Evolutionary conservation across 1,140 invertebrate genomes (phyloP), one percentile per base, ranked within the genome.

Genomic region (Macrobrachium rosenbergii): DNA sequence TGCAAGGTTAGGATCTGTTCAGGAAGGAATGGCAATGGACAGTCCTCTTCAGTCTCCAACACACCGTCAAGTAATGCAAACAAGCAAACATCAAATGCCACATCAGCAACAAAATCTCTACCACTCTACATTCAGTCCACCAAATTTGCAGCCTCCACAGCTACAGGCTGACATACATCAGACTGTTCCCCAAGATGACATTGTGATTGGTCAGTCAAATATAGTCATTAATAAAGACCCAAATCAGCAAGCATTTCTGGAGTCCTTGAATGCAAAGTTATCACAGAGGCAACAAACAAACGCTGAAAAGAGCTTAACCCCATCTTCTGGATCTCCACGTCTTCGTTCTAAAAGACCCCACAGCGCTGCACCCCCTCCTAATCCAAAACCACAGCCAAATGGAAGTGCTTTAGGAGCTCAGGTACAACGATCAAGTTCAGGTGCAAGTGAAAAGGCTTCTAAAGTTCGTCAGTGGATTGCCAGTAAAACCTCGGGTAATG

Each of bases 401-500:
- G 90, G 90, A 73, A 79, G 88, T 37, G 83, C 89, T 80, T 83
- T 89, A 10, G 79, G 87, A 16, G 88, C 82, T 64, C 82, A 78
- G 19, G 82, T 89, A 5, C 89, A 90, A 64, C 89, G 90, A 8
- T 88, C 87, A 37, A 85, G 87, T n/a, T 89, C 90, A 14, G 88
- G 88, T 58, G 88, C 88, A 2, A 88, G 88, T 64, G 88, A 90
- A 69, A 89, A 90, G 58, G 94, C 88, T 91, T 94, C 95, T 93
- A 94, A 92, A 94, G 95, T 94, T 94, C 93, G 90, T 93, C 93
- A 93, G 93, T 94, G 91, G 96, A 94, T 93, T 94, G 91, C 92
- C 11, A 91, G 91, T 52, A 91, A 92, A n/a, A 91, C 94, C 0
- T 91, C 93, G 17, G 91, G 85, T 59, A 83, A 67, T 73, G 83